Evolutionary conservation across 2,797 vertebrate genomes (phyloP), one percentile per base, ranked within the genome.

Genomic region (Chromis chromis): DNA sequence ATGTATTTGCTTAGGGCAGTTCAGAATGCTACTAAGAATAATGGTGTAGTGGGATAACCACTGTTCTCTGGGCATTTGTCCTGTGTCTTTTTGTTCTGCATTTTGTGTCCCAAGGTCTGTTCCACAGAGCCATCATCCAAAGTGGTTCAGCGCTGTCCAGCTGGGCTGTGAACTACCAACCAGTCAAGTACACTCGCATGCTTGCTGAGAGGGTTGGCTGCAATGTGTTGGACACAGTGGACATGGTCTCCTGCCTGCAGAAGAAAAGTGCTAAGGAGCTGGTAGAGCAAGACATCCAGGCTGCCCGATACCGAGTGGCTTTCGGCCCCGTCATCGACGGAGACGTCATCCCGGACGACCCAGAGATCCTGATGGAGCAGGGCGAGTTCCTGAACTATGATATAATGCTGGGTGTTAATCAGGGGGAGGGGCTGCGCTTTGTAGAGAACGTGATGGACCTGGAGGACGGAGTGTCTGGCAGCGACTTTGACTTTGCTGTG

Each of bases 321-420:
- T 99, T 99, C 0, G 98, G 98, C 28, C 98, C 98, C 0, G 98
- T 99, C 76, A 99, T 99, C 0, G 98, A 99, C 0, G 98, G 98
- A 4, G 98, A 99, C n/a, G 98, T 99, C 82, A 99, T 99, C 89
- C 98, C 98, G 0, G 98, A 99, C 0, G 98, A 99, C 90, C 98
- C 98, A 0, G 97, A 99, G 91, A 99, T 99, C 85, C 95, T 99
- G 65, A 99, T 99, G 98, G 98, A 99, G 89, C 98, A 99, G 90
- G 98, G 98, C 22, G 98, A 99, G 92, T 99, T 99, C 90, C 97
- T 99, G 66, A 99, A 99, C 90, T 99, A 99, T 0, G 98, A 99
- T 79, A 99, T 99, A 83, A 99, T 99, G 98, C 93, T 99, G 50
- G 98, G 98, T 3, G 97, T 99, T 78, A 99, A 99, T 90, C 98